phyloP scores from a whole-genome alignment of 1,140 invertebrate genomes.

The Cotesia glomerata region DNA sequence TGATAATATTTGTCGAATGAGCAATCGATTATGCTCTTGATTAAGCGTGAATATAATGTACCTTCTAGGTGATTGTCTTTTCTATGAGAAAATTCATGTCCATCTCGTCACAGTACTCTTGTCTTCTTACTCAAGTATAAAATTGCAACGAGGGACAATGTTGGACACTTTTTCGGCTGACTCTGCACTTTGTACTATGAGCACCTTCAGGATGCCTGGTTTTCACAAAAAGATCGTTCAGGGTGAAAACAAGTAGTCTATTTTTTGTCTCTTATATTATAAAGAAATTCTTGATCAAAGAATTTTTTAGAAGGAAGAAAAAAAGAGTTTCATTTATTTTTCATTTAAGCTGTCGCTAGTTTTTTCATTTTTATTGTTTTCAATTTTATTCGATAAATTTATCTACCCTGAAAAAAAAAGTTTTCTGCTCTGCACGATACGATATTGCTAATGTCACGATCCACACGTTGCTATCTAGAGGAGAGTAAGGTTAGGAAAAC shows the following conservation, averaged over 20 bases:
- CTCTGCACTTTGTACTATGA: conserved; percentile 25
- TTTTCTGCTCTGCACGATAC: too few species aligned
- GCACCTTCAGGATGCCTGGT: conserved; percentile 3
- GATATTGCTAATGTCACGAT: too few species aligned
- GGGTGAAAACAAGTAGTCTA: conserved; percentile 14
- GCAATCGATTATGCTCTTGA: conserved; percentile 37
- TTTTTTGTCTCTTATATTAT: conserved; percentile 5
- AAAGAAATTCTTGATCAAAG: background rate
- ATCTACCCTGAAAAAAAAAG: too few species aligned
- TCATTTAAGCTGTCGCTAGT: background rate
- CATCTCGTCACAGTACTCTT: conserved; percentile 6
- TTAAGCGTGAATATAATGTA: conserved; percentile 27
- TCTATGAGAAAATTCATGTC: background rate
- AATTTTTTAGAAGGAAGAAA: background rate
- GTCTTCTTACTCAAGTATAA: conserved; percentile 33
- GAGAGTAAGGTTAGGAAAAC: too few species aligned
- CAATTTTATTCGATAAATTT: too few species aligned
- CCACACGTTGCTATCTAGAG: too few species aligned
- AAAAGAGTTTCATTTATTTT: too few species aligned
- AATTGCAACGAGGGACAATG: conserved; percentile 25
- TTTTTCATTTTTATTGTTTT: background rate
- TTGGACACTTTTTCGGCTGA: background rate
- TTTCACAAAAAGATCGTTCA: conserved; percentile 11
- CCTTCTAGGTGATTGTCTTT: conserved; percentile 25
- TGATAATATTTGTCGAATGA: conserved; percentile 20